Evolutionary conservation across 2,888 invertebrate species (phyloP).

Genomic region (Macrophya alboannulata): DNA sequence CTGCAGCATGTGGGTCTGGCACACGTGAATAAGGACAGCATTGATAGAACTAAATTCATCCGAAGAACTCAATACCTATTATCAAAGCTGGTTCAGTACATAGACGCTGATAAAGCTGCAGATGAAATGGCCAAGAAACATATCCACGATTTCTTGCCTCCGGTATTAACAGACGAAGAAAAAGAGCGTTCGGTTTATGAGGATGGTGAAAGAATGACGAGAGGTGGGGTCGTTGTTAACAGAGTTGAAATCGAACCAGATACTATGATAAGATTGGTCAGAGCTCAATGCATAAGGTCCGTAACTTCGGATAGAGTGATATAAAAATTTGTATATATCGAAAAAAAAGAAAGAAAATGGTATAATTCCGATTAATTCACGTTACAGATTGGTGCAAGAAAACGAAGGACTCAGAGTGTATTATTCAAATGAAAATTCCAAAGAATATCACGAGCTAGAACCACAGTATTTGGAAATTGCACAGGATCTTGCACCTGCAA

Average conservation of each 20-base stretch:
- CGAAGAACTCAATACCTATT: conserved; percentile 79
- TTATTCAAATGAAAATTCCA: conserved; percentile 92
- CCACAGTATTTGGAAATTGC: conserved; percentile 89
- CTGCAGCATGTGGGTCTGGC: conserved; percentile 89
- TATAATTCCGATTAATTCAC: conserved; percentile 44
- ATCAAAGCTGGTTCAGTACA: conserved; percentile 76
- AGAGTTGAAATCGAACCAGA: conserved; percentile 86
- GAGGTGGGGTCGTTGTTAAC: conserved; percentile 84
- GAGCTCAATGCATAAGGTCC: conserved; percentile 76
- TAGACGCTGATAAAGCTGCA: conserved; percentile 87
- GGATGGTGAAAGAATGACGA: conserved; percentile 86
- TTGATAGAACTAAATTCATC: conserved; percentile 81
- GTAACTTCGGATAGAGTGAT: conserved; percentile 40
- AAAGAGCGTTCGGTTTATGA: conserved; percentile 87
- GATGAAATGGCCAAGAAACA: conserved; percentile 94
- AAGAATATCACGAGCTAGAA: conserved; percentile 92
- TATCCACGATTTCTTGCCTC: conserved; percentile 94
- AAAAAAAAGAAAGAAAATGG: neutral
- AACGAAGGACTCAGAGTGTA: conserved; percentile 86
- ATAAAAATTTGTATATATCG: conserved; percentile 21
- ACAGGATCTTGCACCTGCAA: conserved; percentile 85
- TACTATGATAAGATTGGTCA: conserved; percentile 84
- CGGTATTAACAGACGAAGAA: conserved; percentile 87
- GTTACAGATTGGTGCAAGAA: conserved; percentile 85
- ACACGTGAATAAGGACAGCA: conserved; percentile 82